Percentiles rank a stretch among this genome's conserved stretches.
Conservation (phyloP, 2,113 vertebrate species). For the Tringa solitaria region DNA sequence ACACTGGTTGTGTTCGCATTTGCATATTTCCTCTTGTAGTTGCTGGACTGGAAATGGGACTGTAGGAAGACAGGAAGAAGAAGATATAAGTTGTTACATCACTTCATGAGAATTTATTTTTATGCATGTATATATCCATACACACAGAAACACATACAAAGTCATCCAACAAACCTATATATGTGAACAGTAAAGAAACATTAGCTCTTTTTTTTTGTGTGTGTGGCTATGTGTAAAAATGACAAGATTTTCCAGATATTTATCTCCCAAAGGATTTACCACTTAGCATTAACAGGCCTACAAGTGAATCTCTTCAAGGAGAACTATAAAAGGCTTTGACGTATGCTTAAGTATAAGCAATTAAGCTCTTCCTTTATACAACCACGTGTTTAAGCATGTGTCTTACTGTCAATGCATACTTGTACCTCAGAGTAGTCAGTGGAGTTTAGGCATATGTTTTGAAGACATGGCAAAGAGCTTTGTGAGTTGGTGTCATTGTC, state of each 20-base stretch:
- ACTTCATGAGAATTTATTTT: not conserved
- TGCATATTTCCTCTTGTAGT: not conserved
- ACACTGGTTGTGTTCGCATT: not conserved
- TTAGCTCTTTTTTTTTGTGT: not conserved
- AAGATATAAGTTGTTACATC: not conserved
- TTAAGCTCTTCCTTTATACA: not conserved
- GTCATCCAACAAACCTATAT: not conserved
- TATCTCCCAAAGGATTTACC: not conserved
- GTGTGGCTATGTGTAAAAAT: not conserved
- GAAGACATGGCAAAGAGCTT: not conserved
- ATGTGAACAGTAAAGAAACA: not conserved
- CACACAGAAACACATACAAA: fast-evolving
- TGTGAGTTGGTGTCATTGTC: not conserved
- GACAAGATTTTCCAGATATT: not conserved
- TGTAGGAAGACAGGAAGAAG: not conserved
- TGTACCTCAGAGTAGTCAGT: not conserved
- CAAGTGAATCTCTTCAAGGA: not conserved
- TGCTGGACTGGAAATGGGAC: not conserved
- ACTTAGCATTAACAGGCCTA: not conserved
- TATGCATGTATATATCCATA: no score
- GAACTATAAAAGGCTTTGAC: not conserved
- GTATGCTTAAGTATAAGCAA: not conserved
- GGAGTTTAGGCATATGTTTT: not conserved
- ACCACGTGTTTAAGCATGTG: not conserved
- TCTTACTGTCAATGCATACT: not conserved